Conservation (phyloP, 2,797 vertebrate genomes). For the Crocodylus rhombifer region DNA sequence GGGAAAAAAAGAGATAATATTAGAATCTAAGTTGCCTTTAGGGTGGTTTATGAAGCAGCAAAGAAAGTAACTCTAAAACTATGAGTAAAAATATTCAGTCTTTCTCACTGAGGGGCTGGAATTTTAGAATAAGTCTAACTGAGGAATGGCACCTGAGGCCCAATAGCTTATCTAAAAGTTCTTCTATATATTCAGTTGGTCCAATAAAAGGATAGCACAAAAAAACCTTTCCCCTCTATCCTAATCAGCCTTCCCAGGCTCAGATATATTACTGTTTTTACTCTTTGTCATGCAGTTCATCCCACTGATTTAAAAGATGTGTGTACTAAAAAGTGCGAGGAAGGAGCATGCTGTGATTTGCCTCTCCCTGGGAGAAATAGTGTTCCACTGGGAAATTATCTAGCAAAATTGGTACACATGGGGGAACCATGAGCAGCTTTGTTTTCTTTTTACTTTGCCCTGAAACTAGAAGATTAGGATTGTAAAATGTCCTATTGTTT, state of each 20-base stretch:
- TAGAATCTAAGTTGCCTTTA: not conserved
- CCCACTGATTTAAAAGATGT: not conserved
- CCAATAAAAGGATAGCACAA: too few relatives aligned
- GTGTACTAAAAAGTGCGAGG: not conserved
- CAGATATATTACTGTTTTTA: not conserved
- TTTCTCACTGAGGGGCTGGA: not conserved
- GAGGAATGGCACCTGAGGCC: too few relatives aligned
- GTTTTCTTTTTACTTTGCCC: slow-evolving; percentile 20
- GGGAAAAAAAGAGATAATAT: not conserved
- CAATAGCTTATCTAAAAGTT: too few relatives aligned
- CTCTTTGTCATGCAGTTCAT: not conserved
- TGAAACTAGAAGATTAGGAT: slow-evolving; percentile 8
- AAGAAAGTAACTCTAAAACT: not conserved
- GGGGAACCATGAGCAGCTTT: not conserved
- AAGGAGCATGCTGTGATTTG: not conserved
- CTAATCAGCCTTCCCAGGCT: not conserved
- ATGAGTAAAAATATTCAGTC: not conserved
- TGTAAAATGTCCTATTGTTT: slow-evolving; percentile 24
- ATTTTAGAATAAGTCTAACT: not conserved
- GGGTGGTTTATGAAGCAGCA: not conserved
- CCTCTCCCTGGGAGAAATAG: not conserved
- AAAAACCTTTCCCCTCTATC: too few relatives aligned
- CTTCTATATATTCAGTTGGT: too few relatives aligned
- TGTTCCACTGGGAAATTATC: not conserved
- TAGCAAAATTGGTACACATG: not conserved